Conservation (phyloP, 2,113 vertebrate species). For the Phrynosoma platyrhinos region DNA sequence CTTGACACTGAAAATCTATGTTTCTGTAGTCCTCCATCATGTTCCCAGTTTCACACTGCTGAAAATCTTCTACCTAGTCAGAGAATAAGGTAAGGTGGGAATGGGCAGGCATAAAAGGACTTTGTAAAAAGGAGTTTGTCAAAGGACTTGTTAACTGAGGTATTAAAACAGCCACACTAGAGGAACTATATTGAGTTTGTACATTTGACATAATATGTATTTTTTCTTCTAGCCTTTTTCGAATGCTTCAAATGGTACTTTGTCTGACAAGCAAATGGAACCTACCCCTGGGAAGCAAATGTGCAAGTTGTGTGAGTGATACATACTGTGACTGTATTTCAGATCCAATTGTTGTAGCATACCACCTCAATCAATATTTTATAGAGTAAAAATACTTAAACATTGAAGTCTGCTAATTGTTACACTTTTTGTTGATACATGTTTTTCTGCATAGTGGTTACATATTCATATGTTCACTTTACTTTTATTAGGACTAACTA, state of each 20-base stretch:
- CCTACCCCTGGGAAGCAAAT: constrained; percentile 54
- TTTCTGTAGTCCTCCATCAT: too few relatives aligned
- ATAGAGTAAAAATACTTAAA: not conserved
- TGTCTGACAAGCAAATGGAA: constrained; percentile 39
- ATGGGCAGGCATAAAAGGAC: too few relatives aligned
- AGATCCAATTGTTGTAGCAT: not conserved
- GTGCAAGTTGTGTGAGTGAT: constrained; percentile 71
- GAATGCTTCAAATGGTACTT: constrained; percentile 17
- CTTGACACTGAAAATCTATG: too few relatives aligned
- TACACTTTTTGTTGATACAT: not conserved
- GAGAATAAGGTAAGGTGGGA: too few relatives aligned
- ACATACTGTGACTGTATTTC: constrained; percentile 5
- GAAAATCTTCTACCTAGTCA: too few relatives aligned
- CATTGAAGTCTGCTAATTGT: not conserved
- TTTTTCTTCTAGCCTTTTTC: constrained; percentile 64
- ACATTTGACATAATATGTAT: not conserved
- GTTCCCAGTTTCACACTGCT: too few relatives aligned
- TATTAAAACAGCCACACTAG: not conserved
- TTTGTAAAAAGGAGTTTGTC: not conserved
- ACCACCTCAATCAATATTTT: not conserved
- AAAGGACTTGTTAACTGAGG: too few relatives aligned
- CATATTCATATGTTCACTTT: not conserved
- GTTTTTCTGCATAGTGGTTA: not conserved
- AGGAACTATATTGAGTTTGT: not conserved
- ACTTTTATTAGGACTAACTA: not conserved